phyloP scores from a whole-genome alignment of 2,113 vertebrate species.

The Forbesichthys papilliferus region DNA sequence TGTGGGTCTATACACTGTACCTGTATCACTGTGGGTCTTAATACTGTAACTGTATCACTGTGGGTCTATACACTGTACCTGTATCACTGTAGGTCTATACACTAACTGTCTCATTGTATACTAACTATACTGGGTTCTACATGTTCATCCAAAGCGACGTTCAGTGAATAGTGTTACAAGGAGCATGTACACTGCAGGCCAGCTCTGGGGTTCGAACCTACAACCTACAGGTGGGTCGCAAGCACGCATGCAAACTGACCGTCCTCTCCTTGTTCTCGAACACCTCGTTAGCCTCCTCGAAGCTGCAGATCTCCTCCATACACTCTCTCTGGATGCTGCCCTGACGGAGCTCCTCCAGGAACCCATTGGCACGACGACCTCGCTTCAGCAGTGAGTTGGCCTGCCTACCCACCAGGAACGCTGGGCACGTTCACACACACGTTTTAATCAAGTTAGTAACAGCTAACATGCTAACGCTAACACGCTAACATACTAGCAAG shows the following conservation, averaged over 20 bases:
- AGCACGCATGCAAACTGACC: conserved; percentile 54
- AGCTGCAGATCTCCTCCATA: conserved; percentile 86
- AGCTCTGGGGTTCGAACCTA: no score
- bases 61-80: no score
- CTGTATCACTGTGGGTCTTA: no score
- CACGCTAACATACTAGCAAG: no score
- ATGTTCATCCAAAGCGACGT: no score
- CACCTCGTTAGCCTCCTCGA: conserved; percentile 88
- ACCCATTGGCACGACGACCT: conserved; percentile 83
- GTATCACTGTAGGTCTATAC: no score
- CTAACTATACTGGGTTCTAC: no score
- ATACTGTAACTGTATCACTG: no score
- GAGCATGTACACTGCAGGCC: no score
- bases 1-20: no score
- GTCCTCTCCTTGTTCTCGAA: conserved; percentile 88
- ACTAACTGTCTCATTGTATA: no score
- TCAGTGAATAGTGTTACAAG: no score
- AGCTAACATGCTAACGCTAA: background rate
- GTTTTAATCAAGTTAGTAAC: background rate
- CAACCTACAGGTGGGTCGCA: background rate
- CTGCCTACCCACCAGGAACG: conserved; percentile 81
- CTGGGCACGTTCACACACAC: conserved; percentile 53
- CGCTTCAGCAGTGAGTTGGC: conserved; percentile 83
- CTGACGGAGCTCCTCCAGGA: conserved; percentile 85
- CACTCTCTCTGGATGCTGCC: conserved; percentile 87